These are phyloP conservation scores for Lobophora halterata DNA, from an alignment of 2,888 invertebrate species.

Conservation along the genomic window DNA sequence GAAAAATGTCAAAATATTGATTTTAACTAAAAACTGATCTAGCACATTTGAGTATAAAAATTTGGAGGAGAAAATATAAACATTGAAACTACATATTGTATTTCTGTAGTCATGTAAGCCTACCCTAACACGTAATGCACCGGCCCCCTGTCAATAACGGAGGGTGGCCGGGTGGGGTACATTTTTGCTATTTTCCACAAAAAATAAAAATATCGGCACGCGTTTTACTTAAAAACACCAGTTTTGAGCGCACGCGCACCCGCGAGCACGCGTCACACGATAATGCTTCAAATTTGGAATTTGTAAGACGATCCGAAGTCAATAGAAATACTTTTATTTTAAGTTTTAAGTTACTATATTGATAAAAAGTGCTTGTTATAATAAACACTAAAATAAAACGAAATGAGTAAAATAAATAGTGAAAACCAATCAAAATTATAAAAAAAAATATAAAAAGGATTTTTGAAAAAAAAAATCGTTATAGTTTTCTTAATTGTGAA, in stretches of 20 bases:
- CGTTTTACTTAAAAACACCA: slow-evolving; percentile 76
- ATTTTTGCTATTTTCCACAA: slow-evolving; percentile 74
- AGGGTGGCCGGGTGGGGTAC: slow-evolving; percentile 64
- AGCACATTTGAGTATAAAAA: no score
- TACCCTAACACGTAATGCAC: slow-evolving; percentile 54
- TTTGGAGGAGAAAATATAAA: no score
- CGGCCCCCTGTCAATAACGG: slow-evolving; percentile 69
- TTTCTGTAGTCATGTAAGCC: slow-evolving; percentile 50
- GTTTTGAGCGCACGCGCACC: slow-evolving; percentile 71
- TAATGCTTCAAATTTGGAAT: slow-evolving; percentile 20
- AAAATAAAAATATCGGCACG: slow-evolving; percentile 65
- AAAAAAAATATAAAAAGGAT: not conserved
- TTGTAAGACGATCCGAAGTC: slow-evolving; percentile 8
- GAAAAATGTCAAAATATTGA: no score
- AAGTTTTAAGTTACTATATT: not conserved
- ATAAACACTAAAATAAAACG: no score
- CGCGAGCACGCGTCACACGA: slow-evolving; percentile 55
- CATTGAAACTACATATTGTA: no score
- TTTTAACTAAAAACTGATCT: no score
- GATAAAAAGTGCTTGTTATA: not conserved
- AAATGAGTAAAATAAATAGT: no score
- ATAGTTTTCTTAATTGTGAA: slow-evolving; percentile 16
- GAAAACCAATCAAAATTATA: not conserved
- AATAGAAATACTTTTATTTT: slow-evolving; percentile 9
- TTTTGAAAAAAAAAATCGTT: slow-evolving; percentile 1